phyloP scores from a whole-genome alignment of 2,888 invertebrate species.

The Chrysolina oricalcia region DNA sequence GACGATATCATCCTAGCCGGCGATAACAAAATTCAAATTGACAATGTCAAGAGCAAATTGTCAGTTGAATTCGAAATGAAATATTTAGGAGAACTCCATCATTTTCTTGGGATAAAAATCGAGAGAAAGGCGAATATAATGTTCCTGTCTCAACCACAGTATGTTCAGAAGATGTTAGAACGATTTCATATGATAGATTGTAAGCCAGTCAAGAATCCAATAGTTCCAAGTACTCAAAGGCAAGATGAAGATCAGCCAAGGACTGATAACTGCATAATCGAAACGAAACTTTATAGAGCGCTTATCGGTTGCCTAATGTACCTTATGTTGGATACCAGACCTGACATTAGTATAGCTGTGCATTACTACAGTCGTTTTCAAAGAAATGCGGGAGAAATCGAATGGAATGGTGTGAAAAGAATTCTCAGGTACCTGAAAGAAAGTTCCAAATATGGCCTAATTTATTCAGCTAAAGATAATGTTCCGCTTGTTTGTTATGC shows the following conservation, averaged over 20 bases:
- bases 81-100: slow-evolving; percentile 7
- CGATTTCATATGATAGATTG: slow-evolving; percentile 41
- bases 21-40: neutral
- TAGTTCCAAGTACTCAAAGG: neutral
- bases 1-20: slow-evolving; percentile 27
- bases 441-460: too few relatives aligned
- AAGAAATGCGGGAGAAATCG: too few relatives aligned
- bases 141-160: neutral
- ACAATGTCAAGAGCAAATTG: neutral
- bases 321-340: slow-evolving; percentile 36
- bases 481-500: too few relatives aligned
- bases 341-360: neutral
- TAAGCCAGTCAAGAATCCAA: slow-evolving; percentile 24
- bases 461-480: too few relatives aligned
- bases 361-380: too few relatives aligned
- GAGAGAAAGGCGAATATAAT: neutral
- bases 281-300: slow-evolving; percentile 32
- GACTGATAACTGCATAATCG: neutral
- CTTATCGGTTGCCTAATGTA: slow-evolving; percentile 45
- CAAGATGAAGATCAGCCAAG: too few relatives aligned
- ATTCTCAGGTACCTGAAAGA: too few relatives aligned
- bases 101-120: slow-evolving; percentile 25
- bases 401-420: too few relatives aligned
- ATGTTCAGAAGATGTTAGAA: slow-evolving; percentile 17
- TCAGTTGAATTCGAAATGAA: slow-evolving; percentile 15